Evolutionary conservation across 2,797 vertebrate genomes (phyloP).

Genomic region (Mus caroli): DNA sequence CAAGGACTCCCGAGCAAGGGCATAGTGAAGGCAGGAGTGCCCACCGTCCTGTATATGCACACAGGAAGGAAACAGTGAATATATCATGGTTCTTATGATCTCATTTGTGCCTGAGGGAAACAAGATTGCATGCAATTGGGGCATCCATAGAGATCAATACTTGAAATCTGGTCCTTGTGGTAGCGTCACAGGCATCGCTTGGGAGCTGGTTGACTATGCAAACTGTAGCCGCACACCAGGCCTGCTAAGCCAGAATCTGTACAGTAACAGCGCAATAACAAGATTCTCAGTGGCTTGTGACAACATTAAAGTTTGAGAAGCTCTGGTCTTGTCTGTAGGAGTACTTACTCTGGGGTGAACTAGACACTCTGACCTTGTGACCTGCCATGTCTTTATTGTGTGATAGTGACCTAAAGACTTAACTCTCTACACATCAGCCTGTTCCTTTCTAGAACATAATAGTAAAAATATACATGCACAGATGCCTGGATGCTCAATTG

Average conservation of each 20-base stretch:
- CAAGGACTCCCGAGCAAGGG: not conserved
- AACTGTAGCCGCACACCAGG: not conserved
- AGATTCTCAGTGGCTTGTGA: not conserved
- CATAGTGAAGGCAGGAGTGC: not conserved
- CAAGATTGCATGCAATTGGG: not conserved
- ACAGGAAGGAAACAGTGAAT: not conserved
- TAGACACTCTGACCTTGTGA: not conserved
- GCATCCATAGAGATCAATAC: not conserved
- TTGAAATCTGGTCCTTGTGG: not conserved
- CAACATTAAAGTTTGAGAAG: not conserved
- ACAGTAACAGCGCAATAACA: not conserved
- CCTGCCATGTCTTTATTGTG: not conserved
- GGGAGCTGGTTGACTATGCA: not conserved
- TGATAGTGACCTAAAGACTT: not conserved
- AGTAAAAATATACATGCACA: not conserved
- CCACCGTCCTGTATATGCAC: not conserved
- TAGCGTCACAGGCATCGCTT: not conserved
- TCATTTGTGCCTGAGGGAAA: not conserved
- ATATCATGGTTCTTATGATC: not conserved
- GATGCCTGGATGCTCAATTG: not conserved
- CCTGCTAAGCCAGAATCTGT: not conserved
- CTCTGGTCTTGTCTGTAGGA: not conserved
- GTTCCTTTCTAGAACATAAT: conserved; percentile 12
- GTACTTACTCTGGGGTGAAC: not conserved
- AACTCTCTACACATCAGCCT: not conserved